Conservation (phyloP, 2,888 invertebrate species). For the Acanthococcus lagerstroemiae region DNA sequence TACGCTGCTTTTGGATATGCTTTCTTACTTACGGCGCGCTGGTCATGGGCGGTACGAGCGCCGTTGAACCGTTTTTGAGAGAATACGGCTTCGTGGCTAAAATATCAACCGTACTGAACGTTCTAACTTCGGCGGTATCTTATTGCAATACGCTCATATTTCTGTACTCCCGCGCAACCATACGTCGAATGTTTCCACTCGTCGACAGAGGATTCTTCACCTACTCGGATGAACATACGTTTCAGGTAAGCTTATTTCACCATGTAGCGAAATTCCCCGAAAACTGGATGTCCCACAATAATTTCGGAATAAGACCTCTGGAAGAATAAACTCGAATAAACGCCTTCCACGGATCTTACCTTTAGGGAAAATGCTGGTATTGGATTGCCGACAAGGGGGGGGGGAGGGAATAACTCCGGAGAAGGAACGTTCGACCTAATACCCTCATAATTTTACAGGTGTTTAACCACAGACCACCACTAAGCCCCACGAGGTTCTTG, state of each 20-base stretch:
- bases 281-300: no score
- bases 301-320: no score
- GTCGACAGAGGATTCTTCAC: constrained; percentile 9
- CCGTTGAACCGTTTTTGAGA: not conserved
- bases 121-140: constrained; percentile 5
- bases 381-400: no score
- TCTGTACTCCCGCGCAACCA: not conserved
- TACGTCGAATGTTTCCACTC: not conserved
- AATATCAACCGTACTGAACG: constrained; percentile 11
- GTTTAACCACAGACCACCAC: no score
- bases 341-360: no score
- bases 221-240: not conserved
- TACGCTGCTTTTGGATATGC: constrained; percentile 5
- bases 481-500: no score
- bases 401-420: no score
- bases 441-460: no score
- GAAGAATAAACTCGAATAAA: no score
- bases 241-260: constrained; percentile 13
- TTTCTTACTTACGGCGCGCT: not conserved
- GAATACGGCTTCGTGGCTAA: constrained; percentile 1
- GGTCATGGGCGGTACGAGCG: constrained; percentile 6
- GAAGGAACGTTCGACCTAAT: no score
- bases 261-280: no score
- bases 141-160: constrained; percentile 4
- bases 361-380: no score